A percentile compares a stretch with the other conserved stretches of the same genome.
Evolutionary conservation across 2,797 vertebrate species (phyloP).

Genomic region (Merluccius polli): DNA sequence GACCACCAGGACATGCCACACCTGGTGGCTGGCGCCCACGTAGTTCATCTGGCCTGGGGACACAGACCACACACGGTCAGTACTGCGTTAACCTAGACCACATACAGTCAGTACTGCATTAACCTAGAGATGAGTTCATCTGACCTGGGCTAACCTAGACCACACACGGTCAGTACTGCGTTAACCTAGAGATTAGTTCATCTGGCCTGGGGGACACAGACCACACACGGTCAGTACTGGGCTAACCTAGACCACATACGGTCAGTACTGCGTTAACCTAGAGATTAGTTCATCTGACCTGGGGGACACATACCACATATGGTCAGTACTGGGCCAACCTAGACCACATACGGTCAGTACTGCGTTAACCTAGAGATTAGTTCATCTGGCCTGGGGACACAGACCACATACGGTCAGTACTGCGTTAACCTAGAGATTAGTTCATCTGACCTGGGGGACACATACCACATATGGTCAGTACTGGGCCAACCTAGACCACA

Average conservation of each 20-base stretch:
- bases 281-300: no score
- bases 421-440: no score
- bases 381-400: no score
- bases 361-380: not conserved
- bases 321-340: no score
- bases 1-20: conserved; percentile 97
- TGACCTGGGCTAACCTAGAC: conserved; percentile 68
- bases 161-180: no score
- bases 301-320: no score
- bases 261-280: no score
- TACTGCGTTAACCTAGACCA: not conserved
- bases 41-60: conserved; percentile 93
- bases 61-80: not conserved
- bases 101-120: not conserved
- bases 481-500: not conserved
- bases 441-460: conserved; percentile 74
- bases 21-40: conserved; percentile 94
- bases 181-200: not conserved
- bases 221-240: no score
- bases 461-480: not conserved
- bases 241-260: no score
- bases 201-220: not conserved
- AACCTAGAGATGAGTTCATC: conserved; percentile 51
- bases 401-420: not conserved
- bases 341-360: not conserved